phyloP scores from a whole-genome alignment of 2,113 vertebrate species.

The Malurus cyaneus region DNA sequence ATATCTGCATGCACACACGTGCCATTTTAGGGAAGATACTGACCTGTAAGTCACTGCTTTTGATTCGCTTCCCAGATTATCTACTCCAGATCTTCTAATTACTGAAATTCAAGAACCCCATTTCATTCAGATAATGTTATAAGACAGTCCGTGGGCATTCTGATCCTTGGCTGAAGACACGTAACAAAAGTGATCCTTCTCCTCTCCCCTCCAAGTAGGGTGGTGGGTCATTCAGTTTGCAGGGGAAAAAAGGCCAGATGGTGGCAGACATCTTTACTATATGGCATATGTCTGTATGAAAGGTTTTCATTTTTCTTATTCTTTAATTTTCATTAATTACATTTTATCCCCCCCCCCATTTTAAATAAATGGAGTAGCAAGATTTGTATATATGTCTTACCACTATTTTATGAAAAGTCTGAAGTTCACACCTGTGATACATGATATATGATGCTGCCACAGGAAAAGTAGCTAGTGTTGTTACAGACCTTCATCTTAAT shows the following conservation, averaged over 20 bases:
- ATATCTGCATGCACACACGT: not conserved
- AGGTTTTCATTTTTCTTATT: conserved; percentile 24
- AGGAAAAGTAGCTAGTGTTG: conserved; percentile 73
- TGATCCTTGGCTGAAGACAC: not conserved
- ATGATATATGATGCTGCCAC: conserved; percentile 51
- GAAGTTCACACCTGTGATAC: conserved; percentile 61
- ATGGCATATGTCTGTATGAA: not conserved
- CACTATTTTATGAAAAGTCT: conserved; percentile 61
- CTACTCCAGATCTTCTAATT: not conserved
- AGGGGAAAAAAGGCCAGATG: conserved; percentile 45
- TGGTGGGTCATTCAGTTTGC: conserved; percentile 22
- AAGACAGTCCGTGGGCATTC: not conserved
- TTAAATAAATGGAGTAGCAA: conserved; percentile 33
- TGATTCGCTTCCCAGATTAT: not conserved
- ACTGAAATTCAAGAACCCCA: not conserved
- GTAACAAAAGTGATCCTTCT: not conserved
- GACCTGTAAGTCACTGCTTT: not conserved
- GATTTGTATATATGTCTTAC: conserved; percentile 65
- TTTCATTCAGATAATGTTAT: not conserved
- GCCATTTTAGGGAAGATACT: not conserved
- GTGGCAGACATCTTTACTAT: conserved; percentile 38
- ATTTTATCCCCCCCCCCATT: conserved; percentile 56
- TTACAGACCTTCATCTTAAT: conserved; percentile 76
- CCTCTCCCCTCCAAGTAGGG: not conserved
- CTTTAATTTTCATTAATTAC: conserved; percentile 18